phyloP scores from a whole-genome alignment of 53 echinoderm and acorn worm species.

The Hippasteria phrygiana region DNA sequence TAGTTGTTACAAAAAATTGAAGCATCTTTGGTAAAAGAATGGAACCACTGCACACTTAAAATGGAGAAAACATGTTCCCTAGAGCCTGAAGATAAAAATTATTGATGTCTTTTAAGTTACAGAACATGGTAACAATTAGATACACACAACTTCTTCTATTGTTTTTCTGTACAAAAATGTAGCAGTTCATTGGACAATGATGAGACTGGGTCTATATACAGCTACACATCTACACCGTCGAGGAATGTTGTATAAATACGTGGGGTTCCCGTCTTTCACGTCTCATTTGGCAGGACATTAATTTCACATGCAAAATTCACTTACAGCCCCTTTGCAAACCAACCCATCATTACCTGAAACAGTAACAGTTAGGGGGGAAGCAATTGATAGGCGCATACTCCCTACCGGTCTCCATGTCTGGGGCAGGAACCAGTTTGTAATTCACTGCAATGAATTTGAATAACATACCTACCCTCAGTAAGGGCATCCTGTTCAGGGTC shows the following conservation, averaged over 20 bases:
- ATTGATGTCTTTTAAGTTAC: slow-evolving; percentile 17
- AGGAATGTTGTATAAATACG: slow-evolving; percentile 53
- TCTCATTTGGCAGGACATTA: background rate
- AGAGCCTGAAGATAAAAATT: slow-evolving; percentile 24
- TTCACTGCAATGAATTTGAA: too few relatives aligned
- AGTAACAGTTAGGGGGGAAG: too few relatives aligned
- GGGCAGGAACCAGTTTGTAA: too few relatives aligned
- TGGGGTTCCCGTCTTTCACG: background rate
- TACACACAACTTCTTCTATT: slow-evolving; percentile 34
- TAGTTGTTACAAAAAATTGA: background rate
- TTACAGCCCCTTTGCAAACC: too few relatives aligned
- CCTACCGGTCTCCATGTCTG: too few relatives aligned
- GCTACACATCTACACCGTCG: slow-evolving; percentile 47
- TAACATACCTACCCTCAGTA: too few relatives aligned
- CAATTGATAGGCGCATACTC: too few relatives aligned
- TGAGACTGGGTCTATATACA: slow-evolving; percentile 35
- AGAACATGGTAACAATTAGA: slow-evolving; percentile 34
- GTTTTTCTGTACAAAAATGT: slow-evolving; percentile 27
- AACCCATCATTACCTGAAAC: too few relatives aligned
- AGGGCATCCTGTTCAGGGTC: too few relatives aligned
- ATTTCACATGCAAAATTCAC: background rate
- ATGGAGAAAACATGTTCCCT: background rate
- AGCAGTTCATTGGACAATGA: background rate
- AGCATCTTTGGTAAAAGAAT: slow-evolving; percentile 22
- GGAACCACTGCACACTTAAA: slow-evolving; percentile 29